These are phyloP conservation scores for Pachydiplax longipennis DNA, from an alignment of 2,888 invertebrate genomes.

Conservation along the genomic window DNA sequence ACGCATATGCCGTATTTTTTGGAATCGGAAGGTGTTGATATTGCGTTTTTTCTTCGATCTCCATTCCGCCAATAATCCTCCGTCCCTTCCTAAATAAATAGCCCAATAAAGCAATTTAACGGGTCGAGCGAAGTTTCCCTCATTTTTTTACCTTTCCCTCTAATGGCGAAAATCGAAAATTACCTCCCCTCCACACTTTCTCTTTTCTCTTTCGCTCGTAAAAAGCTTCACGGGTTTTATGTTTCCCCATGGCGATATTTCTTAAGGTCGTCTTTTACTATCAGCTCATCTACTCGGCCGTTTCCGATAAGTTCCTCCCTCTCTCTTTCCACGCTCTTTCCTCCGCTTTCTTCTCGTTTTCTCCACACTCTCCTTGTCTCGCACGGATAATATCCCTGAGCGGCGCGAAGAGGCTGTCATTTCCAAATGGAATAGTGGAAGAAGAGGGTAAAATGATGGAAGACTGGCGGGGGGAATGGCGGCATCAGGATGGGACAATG, in stretches of 20 bases:
- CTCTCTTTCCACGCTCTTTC: background rate
- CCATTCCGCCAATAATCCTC: too few relatives aligned
- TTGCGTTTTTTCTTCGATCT: too few relatives aligned
- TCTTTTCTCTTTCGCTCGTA: background rate
- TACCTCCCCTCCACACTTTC: background rate
- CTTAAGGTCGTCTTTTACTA: background rate
- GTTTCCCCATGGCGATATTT: background rate
- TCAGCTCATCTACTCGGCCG: background rate
- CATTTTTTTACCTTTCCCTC: background rate
- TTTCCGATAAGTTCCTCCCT: background rate
- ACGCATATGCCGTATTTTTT: too few relatives aligned
- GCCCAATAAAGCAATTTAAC: too few relatives aligned
- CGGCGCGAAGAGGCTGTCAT: constrained; percentile 4
- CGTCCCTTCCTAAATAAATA: too few relatives aligned
- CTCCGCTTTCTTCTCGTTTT: background rate
- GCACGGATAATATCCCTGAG: background rate
- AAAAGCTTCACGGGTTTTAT: background rate
- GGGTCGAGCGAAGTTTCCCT: too few relatives aligned
- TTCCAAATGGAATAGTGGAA: constrained; percentile 6
- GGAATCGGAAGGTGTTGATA: too few relatives aligned
- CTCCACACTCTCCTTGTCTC: background rate
- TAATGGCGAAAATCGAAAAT: background rate
- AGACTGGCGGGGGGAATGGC: background rate
- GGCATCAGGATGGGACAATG: background rate
- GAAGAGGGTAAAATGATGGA: background rate